Evolutionary conservation across 2,888 invertebrate species (phyloP), one percentile per base, ranked within the genome.

Genomic region (Elegia similella): DNA sequence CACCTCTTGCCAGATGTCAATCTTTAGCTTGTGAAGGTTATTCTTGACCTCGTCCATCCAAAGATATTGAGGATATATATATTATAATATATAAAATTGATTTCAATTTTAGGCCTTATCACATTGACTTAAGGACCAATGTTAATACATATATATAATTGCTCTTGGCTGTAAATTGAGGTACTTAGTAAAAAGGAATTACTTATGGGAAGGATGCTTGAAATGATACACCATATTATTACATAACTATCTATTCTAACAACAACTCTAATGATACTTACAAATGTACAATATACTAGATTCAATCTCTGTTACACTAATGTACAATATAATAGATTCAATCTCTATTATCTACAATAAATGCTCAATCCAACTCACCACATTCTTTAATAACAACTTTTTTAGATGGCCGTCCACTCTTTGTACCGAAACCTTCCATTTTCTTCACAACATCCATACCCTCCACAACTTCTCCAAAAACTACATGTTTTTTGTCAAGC

Each of bases 401-500:
- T 90, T 96, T 96, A 61, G 93, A 92, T 63, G 98, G 95, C 83
- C 96, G 97, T 64, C 98, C 98, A 72, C 94, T 95, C 76, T 96
- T 95, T 32, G 96, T 95, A 56, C 98, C 98, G 67, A 94, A 92
- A 32, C 93, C 92, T 87, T 97, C 97, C 85, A 97, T 94, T 92
- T 96, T 96, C 88, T 95, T 96, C 29, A 98, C 96, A 65, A 98
- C 93, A 77, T 98, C 97, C 95, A 98, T 94, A 58, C 98, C 98
- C 75, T 98, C 97, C 44, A 96, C 95, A 50, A 98, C 97, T 68
- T 94, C 89, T 54, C 98, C 98, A 84, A 98, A 98, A 0, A 98
- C 98, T 62, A 98, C 98, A 83, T 98, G 98, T 86, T 97, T 97
- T 78, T 95, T 95, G 77, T 98, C 98, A 76, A 98, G 92, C 99